phyloP scores from a whole-genome alignment of 2,797 vertebrate species.

The Astyanax mexicanus region DNA sequence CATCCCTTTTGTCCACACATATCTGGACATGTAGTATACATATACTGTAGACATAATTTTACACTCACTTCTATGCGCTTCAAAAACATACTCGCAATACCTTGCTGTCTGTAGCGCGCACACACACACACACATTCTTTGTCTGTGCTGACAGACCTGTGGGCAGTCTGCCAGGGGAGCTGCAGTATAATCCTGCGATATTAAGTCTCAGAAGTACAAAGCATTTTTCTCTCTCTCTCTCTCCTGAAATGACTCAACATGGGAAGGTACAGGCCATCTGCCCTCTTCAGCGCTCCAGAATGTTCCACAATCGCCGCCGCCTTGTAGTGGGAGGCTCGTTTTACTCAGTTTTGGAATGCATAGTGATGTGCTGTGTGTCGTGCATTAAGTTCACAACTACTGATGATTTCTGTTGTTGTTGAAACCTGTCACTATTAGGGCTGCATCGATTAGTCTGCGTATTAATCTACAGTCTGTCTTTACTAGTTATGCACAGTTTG shows the following conservation, averaged over 20 bases:
- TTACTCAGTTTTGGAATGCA: neutral
- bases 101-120: neutral
- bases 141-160: slow-evolving; percentile 12
- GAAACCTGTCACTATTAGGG: too few species aligned
- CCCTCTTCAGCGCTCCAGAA: slow-evolving; percentile 8
- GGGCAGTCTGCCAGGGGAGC: slow-evolving; percentile 15
- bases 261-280: slow-evolving; percentile 14
- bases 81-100: neutral
- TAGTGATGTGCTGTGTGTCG: neutral
- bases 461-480: too few species aligned
- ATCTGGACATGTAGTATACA: too few species aligned
- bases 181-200: slow-evolving; percentile 17
- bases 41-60: too few species aligned
- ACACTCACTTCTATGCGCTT: neutral
- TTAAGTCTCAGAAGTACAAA: slow-evolving; percentile 30
- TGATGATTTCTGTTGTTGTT: neutral
- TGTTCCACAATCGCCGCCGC: neutral
- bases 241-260: slow-evolving; percentile 8
- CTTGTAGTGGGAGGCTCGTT: neutral
- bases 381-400: neutral
- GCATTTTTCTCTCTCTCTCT: slow-evolving; percentile 23
- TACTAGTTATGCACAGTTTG: too few species aligned
- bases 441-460: too few species aligned
- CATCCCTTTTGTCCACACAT: too few species aligned
- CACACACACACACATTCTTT: neutral